Conservation (phyloP, 2,797 vertebrate species). For the Paedocypris micromegethes region DNA sequence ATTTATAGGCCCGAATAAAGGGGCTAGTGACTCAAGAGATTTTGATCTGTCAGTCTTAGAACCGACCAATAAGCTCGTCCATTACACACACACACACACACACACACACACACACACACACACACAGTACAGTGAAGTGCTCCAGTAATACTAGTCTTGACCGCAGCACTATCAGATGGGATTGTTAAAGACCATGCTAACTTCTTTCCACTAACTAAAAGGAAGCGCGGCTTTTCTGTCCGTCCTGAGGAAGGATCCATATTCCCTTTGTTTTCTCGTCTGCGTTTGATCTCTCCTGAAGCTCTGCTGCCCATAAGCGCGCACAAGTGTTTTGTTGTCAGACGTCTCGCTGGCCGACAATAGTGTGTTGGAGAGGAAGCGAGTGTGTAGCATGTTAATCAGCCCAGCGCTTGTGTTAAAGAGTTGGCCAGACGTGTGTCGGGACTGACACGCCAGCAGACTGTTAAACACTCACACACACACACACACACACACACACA, state of each 20-base stretch:
- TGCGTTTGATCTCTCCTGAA: slow-evolving; percentile 41
- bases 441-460: slow-evolving; percentile 32
- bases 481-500: slow-evolving; percentile 3
- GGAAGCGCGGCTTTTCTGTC: no score
- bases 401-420: slow-evolving; percentile 52
- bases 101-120: not conserved
- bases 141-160: not conserved
- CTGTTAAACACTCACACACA: slow-evolving; percentile 41
- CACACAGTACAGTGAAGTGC: not conserved
- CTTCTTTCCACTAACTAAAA: no score
- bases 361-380: slow-evolving; percentile 65
- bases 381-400: slow-evolving; percentile 65
- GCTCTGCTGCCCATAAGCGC: slow-evolving; percentile 37
- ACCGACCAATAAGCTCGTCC: slow-evolving; percentile 58
- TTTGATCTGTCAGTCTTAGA: slow-evolving; percentile 50
- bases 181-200: no score
- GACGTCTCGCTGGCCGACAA: slow-evolving; percentile 56
- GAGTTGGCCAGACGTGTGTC: slow-evolving; percentile 62
- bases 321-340: slow-evolving; percentile 42
- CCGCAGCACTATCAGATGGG: no score
- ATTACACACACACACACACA: slow-evolving; percentile 33
- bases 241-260: not conserved
- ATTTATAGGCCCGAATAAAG: slow-evolving; percentile 55
- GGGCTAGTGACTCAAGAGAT: slow-evolving; percentile 37
- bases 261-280: not conserved